Conservation (phyloP, 2,797 vertebrate species). For the Argyrosomus regius region DNA sequence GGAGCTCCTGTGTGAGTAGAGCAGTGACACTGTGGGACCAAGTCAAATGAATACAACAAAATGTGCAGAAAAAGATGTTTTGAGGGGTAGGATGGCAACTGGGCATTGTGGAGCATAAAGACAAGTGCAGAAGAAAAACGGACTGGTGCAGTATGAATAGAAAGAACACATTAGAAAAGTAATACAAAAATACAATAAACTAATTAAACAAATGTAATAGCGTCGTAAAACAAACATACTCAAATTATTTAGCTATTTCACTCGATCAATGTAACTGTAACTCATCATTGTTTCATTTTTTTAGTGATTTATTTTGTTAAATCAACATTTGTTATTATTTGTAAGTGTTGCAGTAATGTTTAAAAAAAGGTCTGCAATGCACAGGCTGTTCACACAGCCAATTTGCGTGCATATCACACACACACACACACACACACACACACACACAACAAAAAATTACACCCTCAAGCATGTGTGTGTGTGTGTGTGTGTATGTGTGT, state of each 20-base stretch:
- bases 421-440: slow-evolving; percentile 37
- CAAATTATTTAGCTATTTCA: background rate
- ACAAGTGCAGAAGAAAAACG: no score
- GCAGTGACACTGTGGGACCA: slow-evolving; percentile 40
- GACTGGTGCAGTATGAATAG: background rate
- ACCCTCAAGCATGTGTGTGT: slow-evolving; percentile 54
- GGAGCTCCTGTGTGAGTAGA: slow-evolving; percentile 43
- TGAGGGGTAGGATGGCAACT: background rate
- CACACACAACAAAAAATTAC: slow-evolving; percentile 52
- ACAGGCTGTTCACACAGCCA: slow-evolving; percentile 31
- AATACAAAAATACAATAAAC: background rate
- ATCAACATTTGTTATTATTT: slow-evolving; percentile 6
- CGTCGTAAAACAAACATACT: background rate
- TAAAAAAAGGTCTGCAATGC: slow-evolving; percentile 2
- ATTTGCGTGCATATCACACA: slow-evolving; percentile 54
- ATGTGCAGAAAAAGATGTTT: background rate
- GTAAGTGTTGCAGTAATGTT: background rate
- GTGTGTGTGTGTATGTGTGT: slow-evolving; percentile 57
- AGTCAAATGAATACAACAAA: slow-evolving; percentile 40
- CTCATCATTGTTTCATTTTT: background rate
- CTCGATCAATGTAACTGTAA: background rate
- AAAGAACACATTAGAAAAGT: background rate
- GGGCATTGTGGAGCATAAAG: no score
- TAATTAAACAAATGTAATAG: background rate
- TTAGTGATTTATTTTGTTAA: background rate